Evolutionary conservation across 1,140 invertebrate genomes (phyloP).

Genomic region (Cryptotermes secundus): DNA sequence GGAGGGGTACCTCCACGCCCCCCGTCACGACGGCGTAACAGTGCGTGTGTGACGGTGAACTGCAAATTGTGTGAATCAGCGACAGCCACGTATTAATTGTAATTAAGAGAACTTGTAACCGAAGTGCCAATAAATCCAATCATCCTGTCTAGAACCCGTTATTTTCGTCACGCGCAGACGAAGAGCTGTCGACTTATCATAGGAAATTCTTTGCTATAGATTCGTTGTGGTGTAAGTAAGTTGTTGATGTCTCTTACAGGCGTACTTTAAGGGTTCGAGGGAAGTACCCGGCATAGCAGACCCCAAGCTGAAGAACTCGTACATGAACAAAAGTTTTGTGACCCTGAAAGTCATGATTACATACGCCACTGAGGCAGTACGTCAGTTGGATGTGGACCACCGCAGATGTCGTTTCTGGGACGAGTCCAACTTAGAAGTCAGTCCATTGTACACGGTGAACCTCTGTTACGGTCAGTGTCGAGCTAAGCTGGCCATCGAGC

Average conservation of each 20-base stretch:
- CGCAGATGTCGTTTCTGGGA: conserved; percentile 23
- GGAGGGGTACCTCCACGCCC: too few species aligned
- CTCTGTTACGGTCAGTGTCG: conserved; percentile 23
- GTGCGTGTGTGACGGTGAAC: too few species aligned
- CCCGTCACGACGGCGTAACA: too few species aligned
- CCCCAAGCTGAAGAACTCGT: neutral
- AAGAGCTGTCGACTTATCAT: too few species aligned
- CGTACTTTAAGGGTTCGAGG: neutral
- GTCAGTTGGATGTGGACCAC: conserved; percentile 5
- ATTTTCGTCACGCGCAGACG: too few species aligned
- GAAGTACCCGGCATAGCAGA: neutral
- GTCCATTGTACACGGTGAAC: neutral
- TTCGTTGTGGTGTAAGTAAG: too few species aligned
- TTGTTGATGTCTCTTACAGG: neutral
- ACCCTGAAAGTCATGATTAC: neutral
- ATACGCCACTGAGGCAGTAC: neutral
- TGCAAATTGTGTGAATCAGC: too few species aligned
- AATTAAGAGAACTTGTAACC: too few species aligned
- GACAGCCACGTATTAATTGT: too few species aligned
- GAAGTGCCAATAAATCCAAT: too few species aligned
- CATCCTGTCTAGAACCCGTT: too few species aligned
- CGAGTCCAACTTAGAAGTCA: neutral
- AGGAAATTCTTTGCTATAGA: too few species aligned
- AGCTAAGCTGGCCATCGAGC: neutral
- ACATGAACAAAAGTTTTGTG: neutral